Percentiles rank a stretch among this genome's conserved stretches.
Evolutionary conservation across 2,113 vertebrate genomes (phyloP).

Genomic region (Passer domesticus): DNA sequence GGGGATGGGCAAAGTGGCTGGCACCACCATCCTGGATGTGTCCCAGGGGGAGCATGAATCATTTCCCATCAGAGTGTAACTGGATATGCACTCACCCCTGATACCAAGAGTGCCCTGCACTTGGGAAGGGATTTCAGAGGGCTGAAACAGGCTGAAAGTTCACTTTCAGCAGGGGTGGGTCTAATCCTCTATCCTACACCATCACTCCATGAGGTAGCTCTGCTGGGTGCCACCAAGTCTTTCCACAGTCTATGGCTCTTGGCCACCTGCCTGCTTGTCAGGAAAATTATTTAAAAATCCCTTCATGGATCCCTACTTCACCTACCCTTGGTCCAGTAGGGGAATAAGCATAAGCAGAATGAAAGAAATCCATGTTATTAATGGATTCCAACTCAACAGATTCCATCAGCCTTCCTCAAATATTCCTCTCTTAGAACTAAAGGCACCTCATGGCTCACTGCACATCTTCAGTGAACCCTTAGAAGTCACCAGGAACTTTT

Average conservation of each 20-base stretch:
- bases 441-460: not conserved
- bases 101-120: rapidly evolving
- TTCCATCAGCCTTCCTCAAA: not conserved
- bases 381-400: too few relatives aligned
- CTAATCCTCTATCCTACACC: not conserved
- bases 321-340: not conserved
- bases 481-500: not conserved
- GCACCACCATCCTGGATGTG: not conserved
- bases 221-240: not conserved
- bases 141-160: not conserved
- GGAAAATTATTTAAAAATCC: not conserved
- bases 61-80: not conserved
- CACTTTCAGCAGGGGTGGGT: not conserved
- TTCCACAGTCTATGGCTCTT: not conserved
- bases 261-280: not conserved
- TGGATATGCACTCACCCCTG: too few relatives aligned
- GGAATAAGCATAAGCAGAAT: not conserved
- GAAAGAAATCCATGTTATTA: not conserved
- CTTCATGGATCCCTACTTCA: not conserved
- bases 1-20: not conserved
- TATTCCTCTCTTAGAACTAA: not conserved
- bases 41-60: not conserved
- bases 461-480: not conserved
- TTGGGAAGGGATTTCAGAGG: not conserved
- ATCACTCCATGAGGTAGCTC: not conserved